phyloP scores from a whole-genome alignment of 2,888 invertebrate species.

The Margaritifera margaritifera region DNA sequence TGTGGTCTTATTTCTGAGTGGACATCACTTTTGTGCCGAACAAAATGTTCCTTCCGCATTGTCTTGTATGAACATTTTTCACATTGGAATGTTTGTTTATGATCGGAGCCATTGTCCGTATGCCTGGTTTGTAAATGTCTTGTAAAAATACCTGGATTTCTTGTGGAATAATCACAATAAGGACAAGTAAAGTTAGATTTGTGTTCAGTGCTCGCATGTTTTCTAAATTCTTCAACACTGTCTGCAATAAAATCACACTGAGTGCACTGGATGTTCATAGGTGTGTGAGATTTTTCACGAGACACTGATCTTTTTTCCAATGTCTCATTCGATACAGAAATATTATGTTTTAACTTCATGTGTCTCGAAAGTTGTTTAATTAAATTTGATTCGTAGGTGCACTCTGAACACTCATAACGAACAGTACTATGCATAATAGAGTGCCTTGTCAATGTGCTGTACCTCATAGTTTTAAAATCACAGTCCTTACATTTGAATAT shows the following conservation, averaged over 20 bases:
- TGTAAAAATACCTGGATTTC: constrained; percentile 8
- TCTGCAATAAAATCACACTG: neutral
- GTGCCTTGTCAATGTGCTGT: constrained; percentile 71
- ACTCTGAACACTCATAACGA: constrained; percentile 57
- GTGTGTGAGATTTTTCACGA: too few species aligned
- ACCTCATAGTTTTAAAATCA: constrained; percentile 70
- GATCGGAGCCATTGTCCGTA: constrained; percentile 3
- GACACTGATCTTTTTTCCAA: constrained; percentile 6
- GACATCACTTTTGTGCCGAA: constrained; percentile 73
- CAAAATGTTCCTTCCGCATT: constrained; percentile 69
- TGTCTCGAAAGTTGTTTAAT: constrained; percentile 58
- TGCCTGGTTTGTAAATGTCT: constrained; percentile 8
- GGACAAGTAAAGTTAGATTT: constrained; percentile 1
- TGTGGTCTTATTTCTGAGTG: constrained; percentile 75
- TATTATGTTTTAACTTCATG: constrained; percentile 55
- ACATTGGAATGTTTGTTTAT: constrained; percentile 60
- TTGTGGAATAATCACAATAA: constrained; percentile 1
- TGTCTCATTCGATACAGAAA: constrained; percentile 6
- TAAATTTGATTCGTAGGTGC: constrained; percentile 66
- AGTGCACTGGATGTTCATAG: too few species aligned
- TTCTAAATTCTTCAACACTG: constrained; percentile 13
- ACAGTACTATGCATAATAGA: constrained; percentile 67
- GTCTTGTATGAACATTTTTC: constrained; percentile 71
- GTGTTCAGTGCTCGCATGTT: neutral
- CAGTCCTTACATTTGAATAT: constrained; percentile 68